Evolutionary conservation across 2,888 invertebrate genomes (phyloP).

Genomic region (Lepidocyrtoides sp.): DNA sequence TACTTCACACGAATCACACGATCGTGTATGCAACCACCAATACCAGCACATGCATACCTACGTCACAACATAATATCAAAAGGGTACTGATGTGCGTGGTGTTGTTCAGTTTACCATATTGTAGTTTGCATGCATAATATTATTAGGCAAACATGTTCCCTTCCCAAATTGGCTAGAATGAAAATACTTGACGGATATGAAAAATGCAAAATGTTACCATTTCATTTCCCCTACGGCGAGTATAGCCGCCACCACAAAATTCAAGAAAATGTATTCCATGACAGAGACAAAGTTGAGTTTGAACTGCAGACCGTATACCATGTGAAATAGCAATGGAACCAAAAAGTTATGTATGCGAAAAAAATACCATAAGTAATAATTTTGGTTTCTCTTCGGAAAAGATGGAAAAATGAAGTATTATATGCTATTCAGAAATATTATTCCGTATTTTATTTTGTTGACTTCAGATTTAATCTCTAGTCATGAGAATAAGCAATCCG

Average conservation of each 20-base stretch:
- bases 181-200: slow-evolving; percentile 34
- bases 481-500: slow-evolving; percentile 63
- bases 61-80: background rate
- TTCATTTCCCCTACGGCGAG: slow-evolving; percentile 3
- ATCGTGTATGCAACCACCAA: background rate
- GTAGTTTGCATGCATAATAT: too few relatives aligned
- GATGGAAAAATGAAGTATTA: background rate
- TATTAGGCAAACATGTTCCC: background rate
- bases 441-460: slow-evolving; percentile 6
- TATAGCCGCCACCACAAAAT: slow-evolving; percentile 7
- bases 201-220: slow-evolving; percentile 44
- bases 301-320: too few relatives aligned
- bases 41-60: background rate
- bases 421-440: background rate
- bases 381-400: background rate
- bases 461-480: slow-evolving; percentile 64
- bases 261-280: background rate
- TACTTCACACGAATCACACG: too few relatives aligned
- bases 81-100: too few relatives aligned
- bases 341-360: too few relatives aligned
- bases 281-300: background rate
- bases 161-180: background rate
- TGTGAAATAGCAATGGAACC: too few relatives aligned
- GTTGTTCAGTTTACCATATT: too few relatives aligned
- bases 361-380: background rate